Base-by-base conservation (phyloP, 1,140 invertebrate species). In the Mamestra configurata region DNA sequence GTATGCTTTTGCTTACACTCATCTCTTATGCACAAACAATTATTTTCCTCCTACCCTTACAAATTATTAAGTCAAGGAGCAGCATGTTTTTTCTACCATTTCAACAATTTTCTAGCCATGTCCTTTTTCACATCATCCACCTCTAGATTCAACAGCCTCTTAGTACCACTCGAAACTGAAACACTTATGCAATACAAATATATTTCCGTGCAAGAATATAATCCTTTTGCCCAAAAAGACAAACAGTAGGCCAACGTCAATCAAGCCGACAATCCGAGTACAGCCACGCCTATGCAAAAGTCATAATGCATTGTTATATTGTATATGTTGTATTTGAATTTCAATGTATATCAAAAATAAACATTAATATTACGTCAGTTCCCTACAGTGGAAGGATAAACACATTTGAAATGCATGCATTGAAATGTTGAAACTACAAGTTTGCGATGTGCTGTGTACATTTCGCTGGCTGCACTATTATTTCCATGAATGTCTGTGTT, bases 401-500 rank as follows among this genome's bases (percentile, higher is more conserved):
- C 20, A 49, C 40, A 22, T 70, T 49, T 46, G 20, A 43, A 70
- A 70, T 70, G 40, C 40, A 70, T 70, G 40, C 66, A 70, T 70
- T 68, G 64, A 49, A 46, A 68, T 68, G 66, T 49, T 70, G 61
- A 66, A 43, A 66, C n/a, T 24, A 43, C 15, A 10, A 49, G 20
- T 70, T 24, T 24, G 18, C 57, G n/a, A 35, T 35, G n/a, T 59
- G 11, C 59, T 35, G 31, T 61, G 59, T 61, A 61, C 59, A 61
- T 61, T 66, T 66, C 35, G 37, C 61, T 61, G 53, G 7, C 59
- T 40, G 35, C 11, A 22, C 40, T 70, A 46, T 70, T 70, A 46
- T 70, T 70, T 46, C 22, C 22, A 11, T 7, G 22, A 57, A 57
- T 70, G 66, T 27, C 20, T 70, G 31, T 64, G 22, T 70, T 70